These are phyloP conservation scores for Prinia subflava DNA, from an alignment of 2,113 vertebrate species.

Conservation along the genomic window DNA sequence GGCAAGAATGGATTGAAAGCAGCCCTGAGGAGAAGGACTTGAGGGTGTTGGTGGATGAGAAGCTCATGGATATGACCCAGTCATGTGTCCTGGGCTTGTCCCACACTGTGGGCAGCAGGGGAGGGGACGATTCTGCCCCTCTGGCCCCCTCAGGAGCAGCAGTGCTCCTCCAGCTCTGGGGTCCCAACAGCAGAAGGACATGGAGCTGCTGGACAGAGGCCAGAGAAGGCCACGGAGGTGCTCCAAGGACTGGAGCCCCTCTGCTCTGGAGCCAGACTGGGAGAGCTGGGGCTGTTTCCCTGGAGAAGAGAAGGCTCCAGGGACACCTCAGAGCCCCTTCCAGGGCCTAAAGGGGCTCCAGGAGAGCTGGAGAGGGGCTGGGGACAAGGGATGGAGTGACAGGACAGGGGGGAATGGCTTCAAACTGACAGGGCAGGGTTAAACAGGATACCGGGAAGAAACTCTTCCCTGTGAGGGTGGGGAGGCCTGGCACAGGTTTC, in stretches of 20 bases:
- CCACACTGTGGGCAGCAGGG: background rate
- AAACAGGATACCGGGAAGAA: background rate
- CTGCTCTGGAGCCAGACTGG: background rate
- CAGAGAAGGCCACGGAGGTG: fast-evolving
- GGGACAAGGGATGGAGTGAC: background rate
- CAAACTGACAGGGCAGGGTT: background rate
- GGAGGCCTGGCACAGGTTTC: background rate
- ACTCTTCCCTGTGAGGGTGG: background rate
- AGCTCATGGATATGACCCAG: fast-evolving
- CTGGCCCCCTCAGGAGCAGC: background rate
- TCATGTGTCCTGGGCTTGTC: fast-evolving
- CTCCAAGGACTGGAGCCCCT: fast-evolving
- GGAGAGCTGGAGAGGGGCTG: background rate
- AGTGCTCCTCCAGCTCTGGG: background rate
- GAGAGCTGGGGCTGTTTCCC: background rate
- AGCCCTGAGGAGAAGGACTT: background rate
- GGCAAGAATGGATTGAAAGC: background rate
- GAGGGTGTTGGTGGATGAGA: background rate
- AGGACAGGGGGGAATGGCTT: background rate
- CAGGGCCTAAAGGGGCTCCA: background rate
- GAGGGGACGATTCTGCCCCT: background rate
- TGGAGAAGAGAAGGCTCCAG: background rate
- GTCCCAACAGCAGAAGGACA: fast-evolving
- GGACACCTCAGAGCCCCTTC: fast-evolving
- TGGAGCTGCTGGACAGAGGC: background rate